Base-by-base conservation (phyloP, 2,113 vertebrate species). In the Anoplopoma fimbria region DNA sequence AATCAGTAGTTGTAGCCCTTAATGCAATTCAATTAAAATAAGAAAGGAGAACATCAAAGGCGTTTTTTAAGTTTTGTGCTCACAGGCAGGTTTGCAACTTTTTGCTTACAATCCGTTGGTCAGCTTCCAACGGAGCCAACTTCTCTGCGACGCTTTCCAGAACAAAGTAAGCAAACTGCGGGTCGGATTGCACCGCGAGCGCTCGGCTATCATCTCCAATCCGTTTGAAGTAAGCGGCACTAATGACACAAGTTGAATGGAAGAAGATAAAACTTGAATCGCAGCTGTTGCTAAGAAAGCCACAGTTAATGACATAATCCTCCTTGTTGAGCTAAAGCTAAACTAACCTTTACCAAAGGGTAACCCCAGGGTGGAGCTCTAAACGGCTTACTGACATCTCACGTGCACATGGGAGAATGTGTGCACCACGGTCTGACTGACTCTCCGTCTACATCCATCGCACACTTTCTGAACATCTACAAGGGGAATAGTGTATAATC, bases 301-400 rank as follows among this genome's bases (percentile, higher is more conserved):
- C 45, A 47, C n/a, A 68, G 51, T 79, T 87, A 85, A 82, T 69
- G 81, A 85, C 47, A 75, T 75, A 82, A 88, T 89, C 72, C 77
- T 74, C 29, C 65, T 81, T 69, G 51, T 42, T 69, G 69, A 63
- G 36, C 58, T 80, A 36, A 75, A 88, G 58, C 73, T 81, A 82
- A n/a, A 81, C 87, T 68, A 79, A 83, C 77, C 86, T 80, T 77
- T 53, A 25, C 23, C 1, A 61, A n/a, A 45, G 69, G 67, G 79
- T 83, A 53, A 84, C 58, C 36, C 62, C 64, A 34, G 75, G 80
- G 67, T 42, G 53, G 70, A 62, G 64, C 62, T 79, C 38, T 49
- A 65, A 80, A 75, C 6, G 27, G 80, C 55, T 82, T 85, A 78
- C 33, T 75, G 84, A 77, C 75, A 62, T 79, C 73, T 72, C 25